Conservation (phyloP, 2,888 invertebrate species). For the Cloeon dipterum region DNA sequence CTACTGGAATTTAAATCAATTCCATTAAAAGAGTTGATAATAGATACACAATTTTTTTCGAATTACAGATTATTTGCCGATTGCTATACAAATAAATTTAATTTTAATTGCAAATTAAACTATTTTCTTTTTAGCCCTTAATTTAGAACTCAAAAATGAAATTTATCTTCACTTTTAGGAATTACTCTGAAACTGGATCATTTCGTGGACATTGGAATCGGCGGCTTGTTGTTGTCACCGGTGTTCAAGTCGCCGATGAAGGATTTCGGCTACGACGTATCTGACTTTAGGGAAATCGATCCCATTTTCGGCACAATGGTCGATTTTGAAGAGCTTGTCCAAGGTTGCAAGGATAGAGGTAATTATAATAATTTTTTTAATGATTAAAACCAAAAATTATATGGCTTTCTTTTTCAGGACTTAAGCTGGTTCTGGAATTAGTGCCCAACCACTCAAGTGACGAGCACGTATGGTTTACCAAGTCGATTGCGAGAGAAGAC, state of each 20-base stretch:
- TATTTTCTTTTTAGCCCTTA: too few relatives aligned
- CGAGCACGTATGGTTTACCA: conserved; percentile 25
- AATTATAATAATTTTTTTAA: too few relatives aligned
- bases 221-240: conserved; percentile 64
- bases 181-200: conserved; percentile 33
- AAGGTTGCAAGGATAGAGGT: too few relatives aligned
- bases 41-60: too few relatives aligned
- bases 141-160: too few relatives aligned
- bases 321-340: conserved; percentile 44
- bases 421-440: conserved; percentile 10
- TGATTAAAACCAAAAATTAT: too few relatives aligned
- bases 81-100: too few relatives aligned
- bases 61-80: too few relatives aligned
- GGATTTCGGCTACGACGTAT: conserved; percentile 75
- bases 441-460: conserved; percentile 17
- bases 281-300: conserved; percentile 49
- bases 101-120: too few relatives aligned
- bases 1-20: too few relatives aligned
- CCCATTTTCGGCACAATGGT: conserved; percentile 45
- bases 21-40: too few relatives aligned
- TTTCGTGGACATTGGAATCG: conserved; percentile 41
- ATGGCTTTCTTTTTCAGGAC: conserved; percentile 1
- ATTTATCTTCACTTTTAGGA: conserved; percentile 16
- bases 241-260: conserved; percentile 63
- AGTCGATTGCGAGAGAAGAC: conserved; percentile 14